A percentile compares a stretch with the other conserved stretches of the same genome.
These are phyloP conservation scores for Amphipyra berbera DNA, from an alignment of 2,888 invertebrate species.

Conservation along the genomic window DNA sequence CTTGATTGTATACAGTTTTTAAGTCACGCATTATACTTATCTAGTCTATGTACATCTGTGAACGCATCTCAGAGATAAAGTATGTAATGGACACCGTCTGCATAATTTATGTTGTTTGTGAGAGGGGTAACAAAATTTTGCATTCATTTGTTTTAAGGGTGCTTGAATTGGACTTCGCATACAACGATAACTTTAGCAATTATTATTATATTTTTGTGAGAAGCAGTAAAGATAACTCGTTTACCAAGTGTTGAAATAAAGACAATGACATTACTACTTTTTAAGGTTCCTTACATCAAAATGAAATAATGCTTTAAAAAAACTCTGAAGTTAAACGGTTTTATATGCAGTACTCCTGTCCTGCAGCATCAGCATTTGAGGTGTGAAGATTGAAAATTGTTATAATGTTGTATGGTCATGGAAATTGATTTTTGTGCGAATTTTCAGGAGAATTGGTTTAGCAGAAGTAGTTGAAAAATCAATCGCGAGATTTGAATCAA, in stretches of 20 bases:
- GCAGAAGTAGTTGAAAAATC: too few relatives aligned
- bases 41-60: constrained; percentile 28
- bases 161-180: constrained; percentile 47
- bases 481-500: too few relatives aligned
- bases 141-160: constrained; percentile 70
- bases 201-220: constrained; percentile 5
- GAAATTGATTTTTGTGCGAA: too few relatives aligned
- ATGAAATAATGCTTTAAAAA: too few relatives aligned
- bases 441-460: too few relatives aligned
- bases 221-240: background rate
- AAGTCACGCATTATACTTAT: constrained; percentile 10
- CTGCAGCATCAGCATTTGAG: too few relatives aligned
- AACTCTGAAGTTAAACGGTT: too few relatives aligned
- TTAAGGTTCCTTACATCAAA: too few relatives aligned
- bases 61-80: constrained; percentile 66
- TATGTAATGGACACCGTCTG: constrained; percentile 74
- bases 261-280: background rate
- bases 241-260: background rate
- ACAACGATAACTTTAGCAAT: constrained; percentile 37
- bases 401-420: too few relatives aligned
- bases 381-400: too few relatives aligned
- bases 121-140: constrained; percentile 70
- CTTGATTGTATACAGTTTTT: background rate
- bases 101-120: constrained; percentile 77
- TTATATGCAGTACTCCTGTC: too few relatives aligned